Evolutionary conservation across 2,888 invertebrate genomes (phyloP), one percentile per base, ranked within the genome.

Genomic region (Microplitis manilae): DNA sequence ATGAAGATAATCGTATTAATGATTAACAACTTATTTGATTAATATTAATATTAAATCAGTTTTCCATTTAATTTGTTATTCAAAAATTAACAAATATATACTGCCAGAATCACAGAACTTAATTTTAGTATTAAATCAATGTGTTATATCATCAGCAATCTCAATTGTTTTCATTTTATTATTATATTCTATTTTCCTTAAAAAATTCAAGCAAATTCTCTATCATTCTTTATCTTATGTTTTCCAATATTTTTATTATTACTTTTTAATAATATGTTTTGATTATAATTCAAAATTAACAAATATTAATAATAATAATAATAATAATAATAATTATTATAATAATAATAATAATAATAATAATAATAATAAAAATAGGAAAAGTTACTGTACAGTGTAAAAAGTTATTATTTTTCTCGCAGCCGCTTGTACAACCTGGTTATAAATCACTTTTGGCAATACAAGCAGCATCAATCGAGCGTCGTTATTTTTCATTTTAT

Each of bases 381-480:
- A 85, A 87, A 87, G 85, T 89, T 88, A 89, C 89, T 90, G 88
- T 90, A 89, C 89, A 90, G 87, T 88, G 88, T 89, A 88, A 89
- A 89, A 89, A 85, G 86, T 79, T 83, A 86, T 81, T 82, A 85
- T 81, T 62, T 64, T 68, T 70, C 76, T 80, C 83, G 77, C 84
- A 82, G 82, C 84, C 83, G 82, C 83, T 78, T 80, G 79, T 82
- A 82, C 81, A 73, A 80, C 83, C 85, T 50, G 13, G 13, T 13
- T 50, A 50, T 13, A 50, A 50, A 84, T 83, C 82, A 67, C 68
- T 65, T 39, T 78, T 82, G 82, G 82, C 84, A 83, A 86, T 83
- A 84, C 84, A 85, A 86, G 83, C 86, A 83, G 85, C 84, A 84
- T 81, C 83, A 65, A 64, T 69, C 50, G 50, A 50, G 50, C 13